Evolutionary conservation across 2,888 invertebrate genomes (phyloP).

Genomic region (Camptogramma bilineatum): DNA sequence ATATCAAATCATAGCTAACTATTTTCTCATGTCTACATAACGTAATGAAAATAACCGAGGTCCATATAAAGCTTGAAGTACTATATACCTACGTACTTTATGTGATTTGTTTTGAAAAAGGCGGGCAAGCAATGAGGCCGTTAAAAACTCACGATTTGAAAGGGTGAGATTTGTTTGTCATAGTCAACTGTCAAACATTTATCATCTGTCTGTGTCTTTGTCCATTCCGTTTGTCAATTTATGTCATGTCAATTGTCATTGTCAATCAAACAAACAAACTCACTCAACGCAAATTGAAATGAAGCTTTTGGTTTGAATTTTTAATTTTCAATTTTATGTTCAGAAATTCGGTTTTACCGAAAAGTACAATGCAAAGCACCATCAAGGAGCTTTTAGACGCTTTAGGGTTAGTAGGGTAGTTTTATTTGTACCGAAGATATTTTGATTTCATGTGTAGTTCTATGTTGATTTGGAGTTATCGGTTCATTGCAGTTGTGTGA

Average conservation of each 20-base stretch:
- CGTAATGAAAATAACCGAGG: too few species aligned
- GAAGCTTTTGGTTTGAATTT: constrained; percentile 53
- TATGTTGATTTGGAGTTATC: not conserved
- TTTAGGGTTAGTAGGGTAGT: constrained; percentile 83
- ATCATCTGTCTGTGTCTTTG: too few species aligned
- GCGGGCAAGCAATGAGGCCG: not conserved
- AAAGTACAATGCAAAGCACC: constrained; percentile 78
- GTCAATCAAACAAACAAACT: constrained; percentile 32
- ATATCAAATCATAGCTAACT: not conserved
- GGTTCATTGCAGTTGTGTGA: constrained; percentile 31
- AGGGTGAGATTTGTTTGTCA: constrained; percentile 2
- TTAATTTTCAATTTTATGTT: constrained; percentile 64
- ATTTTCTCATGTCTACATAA: too few species aligned
- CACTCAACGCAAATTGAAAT: constrained; percentile 42
- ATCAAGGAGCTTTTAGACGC: constrained; percentile 85
- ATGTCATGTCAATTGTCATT: not conserved
- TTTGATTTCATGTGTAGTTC: not conserved
- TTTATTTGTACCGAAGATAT: constrained; percentile 21
- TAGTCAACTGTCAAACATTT: not conserved
- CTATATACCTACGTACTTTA: constrained; percentile 3
- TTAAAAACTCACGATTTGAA: too few species aligned
- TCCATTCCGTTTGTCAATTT: too few species aligned
- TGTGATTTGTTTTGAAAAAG: not conserved
- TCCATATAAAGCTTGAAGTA: too few species aligned
- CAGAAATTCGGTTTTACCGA: constrained; percentile 71